These are phyloP conservation scores for Diprion similis DNA, from an alignment of 1,140 invertebrate species.

Conservation along the genomic window DNA sequence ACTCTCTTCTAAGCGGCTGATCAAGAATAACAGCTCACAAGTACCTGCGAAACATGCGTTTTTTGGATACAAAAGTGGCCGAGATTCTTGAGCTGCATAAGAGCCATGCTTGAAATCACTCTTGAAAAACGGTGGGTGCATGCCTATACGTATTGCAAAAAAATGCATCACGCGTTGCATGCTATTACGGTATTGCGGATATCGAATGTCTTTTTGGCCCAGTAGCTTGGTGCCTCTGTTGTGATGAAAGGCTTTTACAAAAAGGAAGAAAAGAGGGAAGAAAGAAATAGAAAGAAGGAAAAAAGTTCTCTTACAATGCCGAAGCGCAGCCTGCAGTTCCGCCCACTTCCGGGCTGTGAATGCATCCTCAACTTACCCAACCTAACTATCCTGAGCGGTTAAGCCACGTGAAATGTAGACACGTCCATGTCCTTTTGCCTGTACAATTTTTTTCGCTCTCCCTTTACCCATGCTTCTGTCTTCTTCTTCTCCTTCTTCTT, in stretches of 20 bases:
- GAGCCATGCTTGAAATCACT: background rate
- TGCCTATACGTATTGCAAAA: background rate
- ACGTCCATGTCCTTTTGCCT: constrained; percentile 37
- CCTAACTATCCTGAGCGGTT: constrained; percentile 36
- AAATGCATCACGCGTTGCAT: constrained; percentile 27
- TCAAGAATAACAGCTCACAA: too few species aligned
- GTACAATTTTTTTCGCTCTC: background rate
- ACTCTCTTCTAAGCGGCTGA: too few species aligned
- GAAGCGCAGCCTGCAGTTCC: constrained; percentile 45
- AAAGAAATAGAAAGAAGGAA: constrained; percentile 35
- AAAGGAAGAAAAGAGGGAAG: constrained; percentile 23
- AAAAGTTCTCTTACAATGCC: constrained; percentile 41
- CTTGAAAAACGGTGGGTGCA: background rate
- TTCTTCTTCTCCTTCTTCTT: constrained; percentile 26
- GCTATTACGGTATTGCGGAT: constrained; percentile 53
- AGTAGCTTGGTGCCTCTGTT: constrained; percentile 20
- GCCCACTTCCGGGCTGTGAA: constrained; percentile 54
- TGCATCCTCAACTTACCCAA: constrained; percentile 48
- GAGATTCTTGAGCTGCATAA: too few species aligned
- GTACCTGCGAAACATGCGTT: too few species aligned
- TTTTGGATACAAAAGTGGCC: too few species aligned
- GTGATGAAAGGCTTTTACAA: constrained; percentile 1
- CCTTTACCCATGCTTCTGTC: constrained; percentile 6
- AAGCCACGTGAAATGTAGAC: constrained; percentile 42
- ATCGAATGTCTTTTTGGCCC: constrained; percentile 53